phyloP scores from a whole-genome alignment of 2,797 vertebrate genomes.

The Iguana delicatissima region DNA sequence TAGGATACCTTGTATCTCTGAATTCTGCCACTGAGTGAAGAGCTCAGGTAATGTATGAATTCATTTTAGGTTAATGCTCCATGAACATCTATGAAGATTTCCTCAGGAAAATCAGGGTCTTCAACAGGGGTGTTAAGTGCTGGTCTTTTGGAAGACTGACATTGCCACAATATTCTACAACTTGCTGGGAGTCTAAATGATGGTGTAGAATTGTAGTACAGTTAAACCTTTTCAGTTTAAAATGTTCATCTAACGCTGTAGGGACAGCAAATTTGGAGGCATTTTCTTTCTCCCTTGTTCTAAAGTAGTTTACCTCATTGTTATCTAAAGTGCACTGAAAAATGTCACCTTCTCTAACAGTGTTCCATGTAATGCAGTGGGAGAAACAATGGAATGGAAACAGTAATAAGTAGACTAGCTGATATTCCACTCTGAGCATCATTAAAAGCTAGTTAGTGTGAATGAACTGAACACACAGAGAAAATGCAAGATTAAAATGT shows the following conservation, averaged over 20 bases:
- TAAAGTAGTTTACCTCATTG: not conserved
- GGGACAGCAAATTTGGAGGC: too few relatives aligned
- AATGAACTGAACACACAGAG: not conserved
- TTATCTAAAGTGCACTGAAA: not conserved
- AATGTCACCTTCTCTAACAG: not conserved
- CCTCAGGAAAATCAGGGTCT: not conserved
- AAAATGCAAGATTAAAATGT: not conserved
- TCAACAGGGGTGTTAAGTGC: not conserved
- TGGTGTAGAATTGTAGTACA: not conserved
- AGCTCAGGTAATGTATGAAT: not conserved
- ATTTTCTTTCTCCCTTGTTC: too few relatives aligned
- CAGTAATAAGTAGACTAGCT: not conserved
- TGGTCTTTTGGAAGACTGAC: not conserved
- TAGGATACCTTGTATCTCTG: not conserved
- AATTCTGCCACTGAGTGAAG: not conserved
- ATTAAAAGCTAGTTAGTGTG: not conserved
- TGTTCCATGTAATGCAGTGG: not conserved
- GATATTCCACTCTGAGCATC: not conserved
- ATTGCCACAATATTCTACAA: not conserved
- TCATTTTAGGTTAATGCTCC: not conserved
- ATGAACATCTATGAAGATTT: not conserved
- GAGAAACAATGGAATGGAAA: not conserved
- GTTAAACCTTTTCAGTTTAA: not conserved
- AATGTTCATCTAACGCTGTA: constrained; percentile 5
- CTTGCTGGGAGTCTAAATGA: not conserved